Base-by-base conservation (phyloP, 2,888 invertebrate genomes). In the Watsonalla binaria region DNA sequence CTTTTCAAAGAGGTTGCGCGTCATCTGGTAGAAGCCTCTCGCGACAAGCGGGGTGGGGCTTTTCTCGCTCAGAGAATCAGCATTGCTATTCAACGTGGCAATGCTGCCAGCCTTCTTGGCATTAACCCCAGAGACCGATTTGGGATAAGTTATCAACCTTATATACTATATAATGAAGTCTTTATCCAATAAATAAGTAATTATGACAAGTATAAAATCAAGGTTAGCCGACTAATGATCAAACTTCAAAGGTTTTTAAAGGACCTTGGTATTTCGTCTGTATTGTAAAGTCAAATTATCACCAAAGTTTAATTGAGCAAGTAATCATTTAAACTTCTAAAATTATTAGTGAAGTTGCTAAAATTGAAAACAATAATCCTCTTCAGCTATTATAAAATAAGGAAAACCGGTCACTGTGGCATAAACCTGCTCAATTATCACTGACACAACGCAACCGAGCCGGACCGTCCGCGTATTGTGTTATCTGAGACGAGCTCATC, bases 371-470 rank as follows among this genome's bases (percentile, higher is more conserved):
- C 15, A 5, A 7, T 34, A 37, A 14, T 8, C 13, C 14, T 35
- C 14, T 13, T 35, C 48, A 48, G 39, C 39, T 51, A 49, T 49
- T 52, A 47, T 51, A 45, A 49, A 58, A 54, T 51, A 54, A 58
- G 54, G 57, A 58, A 59, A 61, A 50, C 60, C 51, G 47, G 49
- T 56, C 67, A 63, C 39, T 62, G 65, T 68, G 57, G 82, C 75
- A 77, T 84, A 74, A 78, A 66, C 68, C 72, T 60, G 58, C 83
- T 73, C 88, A 85, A 84, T 86, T 86, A 89, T 87, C 89, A 86
- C 77, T 78, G 81, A 74, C 82, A 78, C 70, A 70, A 72, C 68
- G 61, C 68, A 79, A 69, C 72, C 68, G 64, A 75, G 63, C 61
- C 42, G 42, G 78, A 63, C 76, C 79, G 78, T 82, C 83, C 78